Percentiles rank a stretch among this genome's conserved stretches.
Conservation (phyloP, 2,888 invertebrate genomes). For the Sinodicranocentrus sp. region DNA sequence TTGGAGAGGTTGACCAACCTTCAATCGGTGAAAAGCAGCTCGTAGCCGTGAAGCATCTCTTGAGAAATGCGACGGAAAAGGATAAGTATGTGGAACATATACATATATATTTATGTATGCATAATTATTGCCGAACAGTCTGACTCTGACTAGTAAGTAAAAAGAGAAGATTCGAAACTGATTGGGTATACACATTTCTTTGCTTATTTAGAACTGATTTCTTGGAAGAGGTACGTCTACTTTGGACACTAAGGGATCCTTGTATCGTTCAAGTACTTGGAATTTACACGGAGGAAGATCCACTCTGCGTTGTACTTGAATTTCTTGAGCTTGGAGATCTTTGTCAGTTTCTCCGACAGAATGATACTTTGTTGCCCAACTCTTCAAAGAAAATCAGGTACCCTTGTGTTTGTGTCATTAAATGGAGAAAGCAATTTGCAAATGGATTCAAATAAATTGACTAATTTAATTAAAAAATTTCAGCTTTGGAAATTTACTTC, state of each 20-base stretch:
- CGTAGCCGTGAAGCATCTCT: slow-evolving; percentile 92
- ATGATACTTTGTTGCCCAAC: slow-evolving; percentile 77
- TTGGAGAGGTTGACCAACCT: slow-evolving; percentile 73
- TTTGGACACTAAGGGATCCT: slow-evolving; percentile 90
- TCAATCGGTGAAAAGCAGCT: slow-evolving; percentile 81
- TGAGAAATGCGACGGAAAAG: slow-evolving; percentile 87
- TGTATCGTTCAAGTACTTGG: slow-evolving; percentile 91
- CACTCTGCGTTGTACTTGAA: slow-evolving; percentile 92
- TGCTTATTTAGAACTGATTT: slow-evolving; percentile 86
- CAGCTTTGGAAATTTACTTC: slow-evolving; percentile 83
- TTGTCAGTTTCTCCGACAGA: slow-evolving; percentile 83
- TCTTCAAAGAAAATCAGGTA: slow-evolving; percentile 75
- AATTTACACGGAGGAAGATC: slow-evolving; percentile 88
- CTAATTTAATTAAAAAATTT: slow-evolving; percentile 17
- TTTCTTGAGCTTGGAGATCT: slow-evolving; percentile 93
- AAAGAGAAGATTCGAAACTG: too few species aligned
- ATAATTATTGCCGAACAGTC: too few species aligned
- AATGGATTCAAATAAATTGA: too few species aligned
- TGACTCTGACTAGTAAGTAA: too few species aligned
- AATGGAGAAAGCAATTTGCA: too few species aligned
- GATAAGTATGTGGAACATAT: slow-evolving; percentile 87
- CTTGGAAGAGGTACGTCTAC: slow-evolving; percentile 90
- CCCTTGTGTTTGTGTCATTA: too few species aligned
- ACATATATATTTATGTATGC: too few species aligned
- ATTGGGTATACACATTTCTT: too few species aligned